These are phyloP conservation scores for Halcyon smyrnensis DNA, from an alignment of 2,797 vertebrate genomes.

Conservation along the genomic window DNA sequence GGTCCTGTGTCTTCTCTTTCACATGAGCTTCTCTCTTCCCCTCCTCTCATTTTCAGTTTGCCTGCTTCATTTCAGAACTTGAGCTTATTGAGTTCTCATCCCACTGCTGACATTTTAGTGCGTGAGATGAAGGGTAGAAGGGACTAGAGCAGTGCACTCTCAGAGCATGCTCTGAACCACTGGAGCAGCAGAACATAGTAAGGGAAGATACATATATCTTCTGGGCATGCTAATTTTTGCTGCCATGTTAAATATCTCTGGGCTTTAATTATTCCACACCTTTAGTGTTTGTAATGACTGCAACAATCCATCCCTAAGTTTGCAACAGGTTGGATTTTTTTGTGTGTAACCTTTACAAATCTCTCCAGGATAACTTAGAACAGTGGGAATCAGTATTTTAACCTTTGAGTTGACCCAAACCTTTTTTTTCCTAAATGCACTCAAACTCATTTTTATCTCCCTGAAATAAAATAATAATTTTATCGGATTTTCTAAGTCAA, in stretches of 20 bases:
- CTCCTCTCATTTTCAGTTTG: neutral
- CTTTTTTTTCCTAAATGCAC: neutral
- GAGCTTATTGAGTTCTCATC: neutral
- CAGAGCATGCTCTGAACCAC: neutral
- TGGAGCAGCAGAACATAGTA: neutral
- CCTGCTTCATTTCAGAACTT: neutral
- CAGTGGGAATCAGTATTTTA: neutral
- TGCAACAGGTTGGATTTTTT: neutral
- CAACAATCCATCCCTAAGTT: neutral
- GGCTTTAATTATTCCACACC: neutral
- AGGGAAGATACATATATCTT: neutral
- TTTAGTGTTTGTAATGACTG: neutral
- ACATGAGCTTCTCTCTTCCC: neutral
- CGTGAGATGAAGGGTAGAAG: neutral
- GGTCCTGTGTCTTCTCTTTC: neutral
- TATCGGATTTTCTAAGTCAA: neutral
- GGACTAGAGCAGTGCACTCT: neutral
- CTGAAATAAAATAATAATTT: neutral
- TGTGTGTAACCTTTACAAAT: neutral
- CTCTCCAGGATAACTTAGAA: neutral
- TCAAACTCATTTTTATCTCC: neutral
- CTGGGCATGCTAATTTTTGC: neutral
- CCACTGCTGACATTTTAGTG: neutral
- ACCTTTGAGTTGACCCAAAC: neutral
- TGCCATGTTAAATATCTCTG: neutral